Evolutionary conservation across 2,113 vertebrate genomes (phyloP).

Genomic region (Motacilla alba): DNA sequence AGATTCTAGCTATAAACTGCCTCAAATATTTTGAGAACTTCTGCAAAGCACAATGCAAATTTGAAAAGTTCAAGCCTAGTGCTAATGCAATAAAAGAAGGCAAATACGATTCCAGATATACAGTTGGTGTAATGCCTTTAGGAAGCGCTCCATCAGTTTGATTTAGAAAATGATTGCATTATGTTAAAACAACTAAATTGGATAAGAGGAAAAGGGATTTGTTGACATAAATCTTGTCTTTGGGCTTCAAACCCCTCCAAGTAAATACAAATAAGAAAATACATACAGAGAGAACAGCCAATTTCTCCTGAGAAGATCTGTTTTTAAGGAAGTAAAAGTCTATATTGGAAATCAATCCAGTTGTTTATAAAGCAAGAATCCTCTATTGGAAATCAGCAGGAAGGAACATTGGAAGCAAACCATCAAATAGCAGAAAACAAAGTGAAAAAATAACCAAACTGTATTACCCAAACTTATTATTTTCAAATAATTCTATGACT

Average conservation of each 20-base stretch:
- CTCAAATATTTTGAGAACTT: constrained; percentile 32
- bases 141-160: constrained; percentile 53
- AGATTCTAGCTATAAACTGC: not conserved
- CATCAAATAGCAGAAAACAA: not conserved
- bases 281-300: not conserved
- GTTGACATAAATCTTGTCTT: constrained; percentile 52
- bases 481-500: not conserved
- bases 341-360: constrained; percentile 30
- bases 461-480: not conserved
- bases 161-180: constrained; percentile 65
- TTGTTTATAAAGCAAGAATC: constrained; percentile 34
- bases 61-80: constrained; percentile 53
- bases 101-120: constrained; percentile 60
- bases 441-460: not conserved
- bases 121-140: constrained; percentile 60
- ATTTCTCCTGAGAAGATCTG: not conserved
- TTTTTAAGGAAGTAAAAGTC: constrained; percentile 21
- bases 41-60: constrained; percentile 50
- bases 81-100: constrained; percentile 62
- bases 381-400: not conserved
- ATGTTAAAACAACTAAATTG: constrained; percentile 60
- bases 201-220: constrained; percentile 41
- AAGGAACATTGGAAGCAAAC: not conserved
- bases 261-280: constrained; percentile 48
- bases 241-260: constrained; percentile 6